Evolutionary conservation across 2,797 vertebrate genomes (phyloP).

Genomic region (Xiphophorus birchmanni): DNA sequence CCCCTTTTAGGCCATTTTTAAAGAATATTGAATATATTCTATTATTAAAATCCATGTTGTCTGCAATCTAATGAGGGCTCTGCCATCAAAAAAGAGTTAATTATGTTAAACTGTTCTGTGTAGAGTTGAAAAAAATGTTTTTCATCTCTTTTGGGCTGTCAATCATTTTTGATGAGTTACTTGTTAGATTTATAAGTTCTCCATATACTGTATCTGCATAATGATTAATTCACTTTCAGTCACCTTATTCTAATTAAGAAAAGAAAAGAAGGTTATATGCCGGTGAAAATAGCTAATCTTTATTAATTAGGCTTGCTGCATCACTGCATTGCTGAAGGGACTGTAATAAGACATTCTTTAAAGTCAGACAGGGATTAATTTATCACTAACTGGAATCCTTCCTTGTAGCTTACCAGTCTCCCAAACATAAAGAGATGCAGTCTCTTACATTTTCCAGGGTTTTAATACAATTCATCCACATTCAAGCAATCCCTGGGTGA

Average conservation of each 20-base stretch:
- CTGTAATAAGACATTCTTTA: constrained; percentile 65
- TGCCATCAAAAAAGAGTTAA: neutral
- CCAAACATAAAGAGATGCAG: constrained; percentile 1
- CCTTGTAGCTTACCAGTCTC: constrained; percentile 22
- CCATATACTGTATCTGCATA: constrained; percentile 16
- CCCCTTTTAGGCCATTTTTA: neutral
- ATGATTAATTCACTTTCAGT: constrained; percentile 51
- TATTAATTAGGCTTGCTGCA: constrained; percentile 73
- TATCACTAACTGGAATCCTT: constrained; percentile 69
- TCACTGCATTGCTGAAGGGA: constrained; percentile 60
- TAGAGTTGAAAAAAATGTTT: neutral
- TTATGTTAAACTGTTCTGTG: neutral
- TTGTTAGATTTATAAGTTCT: constrained; percentile 2
- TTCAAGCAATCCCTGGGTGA: constrained; percentile 29
- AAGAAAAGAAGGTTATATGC: constrained; percentile 47
- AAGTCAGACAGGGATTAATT: constrained; percentile 65
- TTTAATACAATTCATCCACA: constrained; percentile 40
- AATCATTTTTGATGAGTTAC: constrained; percentile 4
- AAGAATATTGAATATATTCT: neutral
- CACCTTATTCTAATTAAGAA: constrained; percentile 74
- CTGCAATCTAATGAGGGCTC: neutral
- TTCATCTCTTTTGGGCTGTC: neutral
- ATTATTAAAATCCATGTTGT: neutral
- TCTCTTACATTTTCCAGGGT: constrained; percentile 48
- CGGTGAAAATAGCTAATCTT: constrained; percentile 66